These are phyloP conservation scores for Triplophysa tibetana DNA, from an alignment of 2,113 vertebrate genomes.

Conservation along the genomic window DNA sequence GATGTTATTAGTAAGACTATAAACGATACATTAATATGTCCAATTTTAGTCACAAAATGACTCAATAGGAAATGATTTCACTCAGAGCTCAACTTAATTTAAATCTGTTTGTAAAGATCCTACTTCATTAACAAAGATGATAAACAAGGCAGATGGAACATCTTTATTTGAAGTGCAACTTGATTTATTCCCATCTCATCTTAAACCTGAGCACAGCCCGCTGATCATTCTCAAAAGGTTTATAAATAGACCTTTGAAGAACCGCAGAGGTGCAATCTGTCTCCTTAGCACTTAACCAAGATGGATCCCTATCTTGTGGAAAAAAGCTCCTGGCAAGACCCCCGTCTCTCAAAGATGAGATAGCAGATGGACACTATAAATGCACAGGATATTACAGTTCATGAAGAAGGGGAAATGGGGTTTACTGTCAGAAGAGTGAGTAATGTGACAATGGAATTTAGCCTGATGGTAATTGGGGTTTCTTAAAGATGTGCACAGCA, in stretches of 20 bases:
- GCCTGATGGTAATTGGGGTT: neutral
- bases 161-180: neutral
- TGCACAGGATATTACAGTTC: neutral
- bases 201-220: neutral
- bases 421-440: neutral
- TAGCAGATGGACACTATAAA: neutral
- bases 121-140: neutral
- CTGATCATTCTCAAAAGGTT: neutral
- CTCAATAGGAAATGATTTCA: neutral
- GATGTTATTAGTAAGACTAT: neutral
- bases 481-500: neutral
- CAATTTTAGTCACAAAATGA: neutral
- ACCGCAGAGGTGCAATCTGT: neutral
- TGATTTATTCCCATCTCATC: neutral
- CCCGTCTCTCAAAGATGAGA: slow-evolving; percentile 20
- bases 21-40: neutral
- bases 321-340: slow-evolving; percentile 22
- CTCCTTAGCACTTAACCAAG: slow-evolving; percentile 20
- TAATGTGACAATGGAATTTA: neutral
- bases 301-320: neutral
- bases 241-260: slow-evolving; percentile 33
- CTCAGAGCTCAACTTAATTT: neutral
- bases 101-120: neutral
- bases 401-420: neutral
- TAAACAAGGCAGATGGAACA: neutral